phyloP scores from a whole-genome alignment of 2,888 invertebrate species.

The Xylophagus ater region DNA sequence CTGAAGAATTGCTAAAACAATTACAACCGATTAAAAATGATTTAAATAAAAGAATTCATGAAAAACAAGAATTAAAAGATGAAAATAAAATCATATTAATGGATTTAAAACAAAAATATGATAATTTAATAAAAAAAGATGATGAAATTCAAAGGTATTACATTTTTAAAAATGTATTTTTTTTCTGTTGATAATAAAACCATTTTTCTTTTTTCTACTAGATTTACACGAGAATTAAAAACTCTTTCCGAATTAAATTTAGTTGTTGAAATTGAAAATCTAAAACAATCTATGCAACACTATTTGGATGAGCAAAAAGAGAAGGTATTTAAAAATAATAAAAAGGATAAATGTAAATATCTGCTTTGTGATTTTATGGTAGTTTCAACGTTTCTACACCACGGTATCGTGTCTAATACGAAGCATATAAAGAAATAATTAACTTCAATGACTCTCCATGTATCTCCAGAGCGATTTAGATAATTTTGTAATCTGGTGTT shows the following conservation, averaged over 20 bases:
- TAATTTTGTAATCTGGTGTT: no score
- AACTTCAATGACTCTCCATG: no score
- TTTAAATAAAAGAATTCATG: no score
- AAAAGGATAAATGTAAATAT: no score
- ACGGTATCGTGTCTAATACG: no score
- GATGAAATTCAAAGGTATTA: constrained; percentile 31
- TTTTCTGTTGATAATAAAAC: background rate
- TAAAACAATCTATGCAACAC: constrained; percentile 42
- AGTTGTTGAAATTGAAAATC: constrained; percentile 42
- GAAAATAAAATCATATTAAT: constrained; percentile 24
- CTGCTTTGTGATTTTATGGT: no score
- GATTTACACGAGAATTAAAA: constrained; percentile 45
- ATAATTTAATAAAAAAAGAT: constrained; percentile 27
- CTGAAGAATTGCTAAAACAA: constrained; percentile 33
- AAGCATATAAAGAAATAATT: no score
- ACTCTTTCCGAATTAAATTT: constrained; percentile 46
- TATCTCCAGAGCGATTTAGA: no score
- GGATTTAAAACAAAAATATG: constrained; percentile 24
- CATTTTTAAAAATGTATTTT: background rate
- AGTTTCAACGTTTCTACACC: no score
- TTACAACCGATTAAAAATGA: constrained; percentile 29
- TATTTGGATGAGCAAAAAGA: constrained; percentile 33
- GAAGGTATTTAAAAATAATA: no score
- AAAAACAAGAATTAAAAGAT: constrained; percentile 27
- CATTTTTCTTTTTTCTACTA: constrained; percentile 19